These are phyloP conservation scores for Argyresthia goedartella DNA, from an alignment of 2,888 invertebrate genomes.

Conservation along the genomic window DNA sequence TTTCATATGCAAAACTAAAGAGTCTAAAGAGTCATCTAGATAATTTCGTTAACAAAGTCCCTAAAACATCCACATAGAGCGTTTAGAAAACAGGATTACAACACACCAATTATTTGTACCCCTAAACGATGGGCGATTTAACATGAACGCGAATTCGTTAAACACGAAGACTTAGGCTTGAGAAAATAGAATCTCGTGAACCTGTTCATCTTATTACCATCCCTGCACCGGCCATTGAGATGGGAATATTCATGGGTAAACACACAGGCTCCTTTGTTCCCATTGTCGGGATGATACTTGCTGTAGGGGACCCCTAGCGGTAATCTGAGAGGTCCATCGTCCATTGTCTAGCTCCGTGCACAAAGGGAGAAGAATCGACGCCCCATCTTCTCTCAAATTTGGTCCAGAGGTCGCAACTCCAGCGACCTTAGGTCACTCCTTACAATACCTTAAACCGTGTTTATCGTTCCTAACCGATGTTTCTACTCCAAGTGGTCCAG, in stretches of 20 bases:
- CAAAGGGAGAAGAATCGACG: conserved; percentile 33
- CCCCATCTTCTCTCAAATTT: conserved; percentile 25
- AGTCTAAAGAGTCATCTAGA: no score
- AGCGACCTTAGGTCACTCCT: conserved; percentile 53
- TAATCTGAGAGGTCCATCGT: conserved; percentile 44
- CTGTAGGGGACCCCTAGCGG: conserved; percentile 58
- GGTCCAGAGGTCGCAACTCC: conserved; percentile 52
- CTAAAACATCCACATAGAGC: conserved; percentile 59
- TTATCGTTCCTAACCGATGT: conserved; percentile 40
- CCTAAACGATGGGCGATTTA: conserved; percentile 60
- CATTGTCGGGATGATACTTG: conserved; percentile 62
- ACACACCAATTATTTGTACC: conserved; percentile 21
- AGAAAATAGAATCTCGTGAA: conserved; percentile 50
- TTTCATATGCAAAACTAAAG: neutral
- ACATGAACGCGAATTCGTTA: conserved; percentile 69
- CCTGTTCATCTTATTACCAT: conserved; percentile 63
- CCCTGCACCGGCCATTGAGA: conserved; percentile 47
- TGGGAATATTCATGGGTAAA: conserved; percentile 68
- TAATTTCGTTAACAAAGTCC: neutral
- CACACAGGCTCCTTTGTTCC: conserved; percentile 62
- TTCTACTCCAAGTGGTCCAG: conserved; percentile 19
- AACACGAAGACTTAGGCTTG: conserved; percentile 62
- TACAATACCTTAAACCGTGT: conserved; percentile 48
- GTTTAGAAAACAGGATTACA: conserved; percentile 55
- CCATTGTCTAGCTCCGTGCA: conserved; percentile 31